Conservation (phyloP, 2,888 invertebrate genomes). For the Drosophila peninsularis region DNA sequence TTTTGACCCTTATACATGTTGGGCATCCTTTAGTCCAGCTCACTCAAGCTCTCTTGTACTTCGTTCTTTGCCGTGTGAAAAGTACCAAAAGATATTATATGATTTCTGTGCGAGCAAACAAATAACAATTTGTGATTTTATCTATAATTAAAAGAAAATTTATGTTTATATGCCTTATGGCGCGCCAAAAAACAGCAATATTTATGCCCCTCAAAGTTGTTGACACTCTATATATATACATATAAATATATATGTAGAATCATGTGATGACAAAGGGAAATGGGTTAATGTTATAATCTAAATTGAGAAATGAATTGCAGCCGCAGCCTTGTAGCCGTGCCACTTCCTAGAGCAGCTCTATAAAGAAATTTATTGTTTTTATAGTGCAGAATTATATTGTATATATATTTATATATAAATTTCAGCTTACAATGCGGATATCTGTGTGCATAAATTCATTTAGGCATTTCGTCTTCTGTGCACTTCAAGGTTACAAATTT, state of each 20-base stretch:
- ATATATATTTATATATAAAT: constrained; percentile 7
- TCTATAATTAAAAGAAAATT: constrained; percentile 46
- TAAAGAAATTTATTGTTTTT: constrained; percentile 1
- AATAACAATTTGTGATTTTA: constrained; percentile 47
- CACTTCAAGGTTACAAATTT: constrained; percentile 49
- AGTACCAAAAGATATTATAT: constrained; percentile 14
- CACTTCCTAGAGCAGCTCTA: neutral
- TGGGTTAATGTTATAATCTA: constrained; percentile 51
- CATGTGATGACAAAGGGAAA: constrained; percentile 51
- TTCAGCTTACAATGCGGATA: constrained; percentile 30
- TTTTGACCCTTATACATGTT: neutral
- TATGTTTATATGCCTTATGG: constrained; percentile 27
- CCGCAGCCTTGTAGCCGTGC: constrained; percentile 2
- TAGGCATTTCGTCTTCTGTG: constrained; percentile 35
- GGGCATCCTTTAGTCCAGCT: neutral
- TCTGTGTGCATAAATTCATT: neutral
- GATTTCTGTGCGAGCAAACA: constrained; percentile 4
- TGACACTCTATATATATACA: constrained; percentile 25
- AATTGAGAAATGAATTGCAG: no score
- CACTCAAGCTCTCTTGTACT: neutral
- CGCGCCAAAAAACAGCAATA: neutral
- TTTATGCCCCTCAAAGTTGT: constrained; percentile 18
- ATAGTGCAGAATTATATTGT: constrained; percentile 4
- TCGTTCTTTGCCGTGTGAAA: constrained; percentile 53
- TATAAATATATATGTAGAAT: constrained; percentile 16